Evolutionary conservation across 2,888 invertebrate species (phyloP).

Genomic region (Drosophila conformis): DNA sequence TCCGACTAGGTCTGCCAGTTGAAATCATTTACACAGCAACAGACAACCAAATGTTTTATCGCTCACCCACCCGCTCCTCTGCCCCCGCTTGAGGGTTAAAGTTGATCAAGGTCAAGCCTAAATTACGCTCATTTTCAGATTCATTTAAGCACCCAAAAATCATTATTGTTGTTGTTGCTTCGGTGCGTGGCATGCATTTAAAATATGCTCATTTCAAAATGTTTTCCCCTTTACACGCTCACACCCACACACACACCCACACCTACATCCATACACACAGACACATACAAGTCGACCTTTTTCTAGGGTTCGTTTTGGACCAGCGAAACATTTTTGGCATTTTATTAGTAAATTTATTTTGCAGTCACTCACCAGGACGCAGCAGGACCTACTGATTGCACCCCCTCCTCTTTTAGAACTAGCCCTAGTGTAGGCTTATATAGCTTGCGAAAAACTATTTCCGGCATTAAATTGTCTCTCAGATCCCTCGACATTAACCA

Average conservation of each 20-base stretch:
- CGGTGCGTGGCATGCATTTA: conserved; percentile 71
- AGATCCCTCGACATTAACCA: conserved; percentile 28
- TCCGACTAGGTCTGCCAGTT: background rate
- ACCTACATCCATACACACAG: conserved; percentile 2
- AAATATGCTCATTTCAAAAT: conserved; percentile 75
- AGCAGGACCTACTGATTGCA: background rate
- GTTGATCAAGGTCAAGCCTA: conserved; percentile 61
- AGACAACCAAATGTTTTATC: conserved; percentile 49
- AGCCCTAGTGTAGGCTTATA: background rate
- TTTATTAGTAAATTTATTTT: conserved; percentile 74
- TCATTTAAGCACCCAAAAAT: conserved; percentile 58
- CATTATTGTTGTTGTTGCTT: conserved; percentile 26
- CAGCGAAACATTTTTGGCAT: conserved; percentile 60
- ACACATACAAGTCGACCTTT: conserved; percentile 26
- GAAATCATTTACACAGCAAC: conserved; percentile 22
- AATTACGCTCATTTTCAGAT: conserved; percentile 73
- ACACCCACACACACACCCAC: conserved; percentile 10
- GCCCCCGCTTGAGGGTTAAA: conserved; percentile 26
- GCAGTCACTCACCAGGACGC: conserved; percentile 36
- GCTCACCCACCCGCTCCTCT: background rate
- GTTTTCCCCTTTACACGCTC: conserved; percentile 48
- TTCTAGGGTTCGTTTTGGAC: conserved; percentile 3
- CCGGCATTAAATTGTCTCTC: conserved; percentile 69
- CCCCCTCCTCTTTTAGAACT: background rate
- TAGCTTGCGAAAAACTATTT: conserved; percentile 65